Percentiles rank a stretch among this genome's conserved stretches.
These are phyloP conservation scores for Pleuronectes platessa DNA, from an alignment of 2,113 vertebrate species.

Conservation along the genomic window DNA sequence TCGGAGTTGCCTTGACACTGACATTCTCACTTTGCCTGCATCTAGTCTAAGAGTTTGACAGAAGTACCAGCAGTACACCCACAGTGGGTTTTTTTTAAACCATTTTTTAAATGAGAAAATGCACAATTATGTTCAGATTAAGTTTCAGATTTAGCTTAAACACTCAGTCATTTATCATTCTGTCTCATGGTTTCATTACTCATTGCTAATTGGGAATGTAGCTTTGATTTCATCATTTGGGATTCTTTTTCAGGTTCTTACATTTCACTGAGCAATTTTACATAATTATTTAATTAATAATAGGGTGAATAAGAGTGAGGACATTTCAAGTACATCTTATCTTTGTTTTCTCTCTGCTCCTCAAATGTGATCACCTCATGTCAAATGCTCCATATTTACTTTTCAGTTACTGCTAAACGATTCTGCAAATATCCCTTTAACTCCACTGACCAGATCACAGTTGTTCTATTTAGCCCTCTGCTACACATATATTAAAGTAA, in stretches of 20 bases:
- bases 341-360: background rate
- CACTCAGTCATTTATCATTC: no score
- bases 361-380: background rate
- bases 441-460: background rate
- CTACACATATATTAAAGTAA: conserved; percentile 37
- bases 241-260: background rate
- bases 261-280: background rate
- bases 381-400: background rate
- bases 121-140: no score
- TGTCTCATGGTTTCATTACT: no score
- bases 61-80: no score
- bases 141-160: background rate
- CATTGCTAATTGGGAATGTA: no score
- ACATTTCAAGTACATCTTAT: background rate
- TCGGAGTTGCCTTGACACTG: background rate
- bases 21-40: no score
- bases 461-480: conserved; percentile 23
- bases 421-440: conserved; percentile 4
- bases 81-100: no score
- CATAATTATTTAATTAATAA: background rate
- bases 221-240: no score
- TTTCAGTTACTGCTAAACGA: background rate
- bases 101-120: no score
- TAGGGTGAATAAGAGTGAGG: background rate
- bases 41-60: background rate